Percentiles rank a stretch among this genome's conserved stretches.
These are phyloP conservation scores for Sebastes oblongus DNA, from an alignment of 2,797 vertebrate species.

Conservation along the genomic window DNA sequence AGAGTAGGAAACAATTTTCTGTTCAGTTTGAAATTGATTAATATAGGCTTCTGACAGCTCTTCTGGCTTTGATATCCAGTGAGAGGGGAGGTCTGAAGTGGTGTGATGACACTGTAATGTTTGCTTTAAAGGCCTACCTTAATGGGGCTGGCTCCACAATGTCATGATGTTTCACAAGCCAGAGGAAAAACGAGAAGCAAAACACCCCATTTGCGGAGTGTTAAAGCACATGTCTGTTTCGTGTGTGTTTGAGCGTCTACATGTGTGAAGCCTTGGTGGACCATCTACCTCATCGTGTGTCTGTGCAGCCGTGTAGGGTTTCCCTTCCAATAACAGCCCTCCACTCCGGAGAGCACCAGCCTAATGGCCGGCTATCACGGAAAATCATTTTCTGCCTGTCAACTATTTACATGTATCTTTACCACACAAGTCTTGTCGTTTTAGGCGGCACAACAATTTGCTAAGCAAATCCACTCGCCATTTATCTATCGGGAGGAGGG, in stretches of 20 bases:
- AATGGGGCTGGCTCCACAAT: constrained; percentile 69
- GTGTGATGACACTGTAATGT: constrained; percentile 81
- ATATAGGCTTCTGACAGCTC: constrained; percentile 90
- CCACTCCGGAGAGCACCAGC: constrained; percentile 49
- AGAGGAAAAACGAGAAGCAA: constrained; percentile 70
- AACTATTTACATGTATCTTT: constrained; percentile 79
- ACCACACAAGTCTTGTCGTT: constrained; percentile 77
- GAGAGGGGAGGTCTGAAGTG: constrained; percentile 78
- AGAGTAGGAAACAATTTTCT: constrained; percentile 97
- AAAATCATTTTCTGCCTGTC: constrained; percentile 74
- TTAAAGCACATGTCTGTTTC: constrained; percentile 48
- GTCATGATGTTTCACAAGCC: constrained; percentile 69
- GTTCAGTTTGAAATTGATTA: constrained; percentile 94
- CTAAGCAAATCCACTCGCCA: constrained; percentile 78
- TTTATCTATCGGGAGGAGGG: constrained; percentile 70
- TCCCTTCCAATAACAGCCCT: constrained; percentile 75
- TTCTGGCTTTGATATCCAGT: constrained; percentile 87
- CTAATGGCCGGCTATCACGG: constrained; percentile 68
- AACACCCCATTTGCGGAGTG: constrained; percentile 61
- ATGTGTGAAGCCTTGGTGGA: constrained; percentile 51
- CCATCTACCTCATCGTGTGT: constrained; percentile 56
- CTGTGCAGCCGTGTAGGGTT: constrained; percentile 61
- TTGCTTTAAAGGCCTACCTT: constrained; percentile 80
- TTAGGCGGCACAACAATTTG: constrained; percentile 78
- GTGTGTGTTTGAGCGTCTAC: constrained; percentile 24